Percentiles rank a stretch among this genome's conserved stretches.
phyloP scores from a whole-genome alignment of 2,888 invertebrate species.

The Xylota segnis region DNA sequence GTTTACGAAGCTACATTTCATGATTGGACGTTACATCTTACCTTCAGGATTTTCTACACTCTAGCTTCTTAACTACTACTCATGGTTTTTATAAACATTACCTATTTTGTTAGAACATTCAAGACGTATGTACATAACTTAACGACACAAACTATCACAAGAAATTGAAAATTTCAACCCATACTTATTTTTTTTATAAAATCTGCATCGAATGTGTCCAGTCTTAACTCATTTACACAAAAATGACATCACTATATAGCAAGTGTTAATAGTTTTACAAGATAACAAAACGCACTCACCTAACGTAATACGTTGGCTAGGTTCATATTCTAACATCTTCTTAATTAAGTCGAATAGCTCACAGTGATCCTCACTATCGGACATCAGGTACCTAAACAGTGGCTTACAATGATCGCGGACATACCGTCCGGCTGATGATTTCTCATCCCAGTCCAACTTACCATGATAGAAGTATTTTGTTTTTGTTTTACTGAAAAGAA shows the following conservation, averaged over 20 bases:
- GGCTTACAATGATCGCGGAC: constrained; percentile 99
- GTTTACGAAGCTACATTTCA: neutral
- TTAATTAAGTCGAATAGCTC: constrained; percentile 97
- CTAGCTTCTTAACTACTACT: no score
- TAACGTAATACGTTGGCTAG: constrained; percentile 94
- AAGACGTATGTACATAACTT: neutral
- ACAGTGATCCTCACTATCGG: constrained; percentile 95
- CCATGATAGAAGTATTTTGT: constrained; percentile 99
- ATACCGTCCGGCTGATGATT: constrained; percentile 98
- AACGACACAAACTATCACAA: neutral
- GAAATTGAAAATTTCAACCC: neutral
- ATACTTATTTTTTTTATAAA: constrained; percentile 5
- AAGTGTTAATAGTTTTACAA: constrained; percentile 15
- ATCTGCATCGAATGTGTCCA: constrained; percentile 24
- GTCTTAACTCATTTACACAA: constrained; percentile 40
- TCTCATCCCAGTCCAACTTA: constrained; percentile 98
- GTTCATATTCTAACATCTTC: constrained; percentile 99
- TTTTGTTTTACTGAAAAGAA: constrained; percentile 92
- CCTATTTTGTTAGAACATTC: neutral
- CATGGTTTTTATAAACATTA: no score
- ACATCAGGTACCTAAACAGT: constrained; percentile 95
- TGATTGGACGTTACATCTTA: neutral
- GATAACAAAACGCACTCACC: constrained; percentile 81
- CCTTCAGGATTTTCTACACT: neutral
- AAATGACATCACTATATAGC: constrained; percentile 29